Base-by-base conservation (phyloP, 2,113 vertebrate genomes). In the Melanerpes formicivorus region DNA sequence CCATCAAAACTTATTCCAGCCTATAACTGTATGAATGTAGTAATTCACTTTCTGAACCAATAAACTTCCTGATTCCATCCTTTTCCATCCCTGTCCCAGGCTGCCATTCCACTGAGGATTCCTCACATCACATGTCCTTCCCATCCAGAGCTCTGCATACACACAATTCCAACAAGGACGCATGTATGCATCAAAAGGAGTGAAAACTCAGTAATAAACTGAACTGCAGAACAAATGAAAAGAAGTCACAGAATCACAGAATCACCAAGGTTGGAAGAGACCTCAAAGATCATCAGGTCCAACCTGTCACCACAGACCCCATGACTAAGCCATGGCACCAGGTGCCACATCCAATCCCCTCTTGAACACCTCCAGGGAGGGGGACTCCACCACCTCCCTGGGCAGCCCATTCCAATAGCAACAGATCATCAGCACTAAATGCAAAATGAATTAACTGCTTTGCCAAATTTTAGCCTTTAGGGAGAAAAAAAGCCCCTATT, bases 61-160 rank as follows among this genome's bases (percentile, higher is more conserved):
- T 34, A 63, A 92, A 46, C 7, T 63, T 40, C 16, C 42, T 2
- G 1, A 54, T 82, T 26, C 71, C 74, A 9, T 23, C 0, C 0
- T 4, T 75, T 91, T 62, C 34, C 34, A 34, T 14, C 27, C 22
- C 22, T 62, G 63, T 65, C 50, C 54, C 30, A 72, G 15, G 29
- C 22, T 89, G 66, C 22, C 18, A 3, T n/a, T 73, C 1, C 1
- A 5, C 44, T 66, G 70, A 76, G 23, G 9, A 30, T 2, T 76
- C 50, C 65, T 71, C 25, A 65, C 42, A 73, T 29, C 26, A 19
- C 21, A 7, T 42, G 8, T 37, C 44, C 19, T 54, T 40, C 70
- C 46, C 46, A 22, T 46, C 78, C 52, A 48, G 37, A 71, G 46
- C 2, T 0, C 32, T 1, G 0, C 6, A 32, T 6, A 17, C 12